Conservation (phyloP, 1,140 invertebrate genomes). For the Drosophila watanabei region DNA sequence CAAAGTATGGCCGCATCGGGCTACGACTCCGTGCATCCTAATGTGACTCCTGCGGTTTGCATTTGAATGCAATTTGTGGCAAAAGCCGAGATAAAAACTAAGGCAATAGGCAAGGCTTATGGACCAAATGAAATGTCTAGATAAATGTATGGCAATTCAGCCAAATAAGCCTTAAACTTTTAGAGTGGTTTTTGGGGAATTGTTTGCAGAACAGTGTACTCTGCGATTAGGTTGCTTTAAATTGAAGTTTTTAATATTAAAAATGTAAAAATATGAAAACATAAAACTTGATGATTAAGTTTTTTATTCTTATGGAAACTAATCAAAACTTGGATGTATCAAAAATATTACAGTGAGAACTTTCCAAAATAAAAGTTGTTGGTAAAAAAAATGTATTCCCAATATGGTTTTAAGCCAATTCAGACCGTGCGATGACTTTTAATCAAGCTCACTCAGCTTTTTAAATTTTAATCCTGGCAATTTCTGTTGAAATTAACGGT, state of each 20-base stretch:
- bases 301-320: background rate
- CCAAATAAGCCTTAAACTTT: conserved; percentile 30
- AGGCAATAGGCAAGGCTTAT: conserved; percentile 61
- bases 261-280: background rate
- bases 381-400: background rate
- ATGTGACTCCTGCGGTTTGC: conserved; percentile 74
- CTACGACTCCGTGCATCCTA: conserved; percentile 62
- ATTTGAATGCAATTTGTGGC: conserved; percentile 78
- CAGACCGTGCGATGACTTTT: background rate
- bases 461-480: conserved; percentile 1
- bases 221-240: background rate
- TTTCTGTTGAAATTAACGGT: conserved; percentile 9
- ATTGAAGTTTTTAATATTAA: background rate
- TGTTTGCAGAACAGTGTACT: background rate
- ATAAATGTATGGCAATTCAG: conserved; percentile 26
- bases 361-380: background rate
- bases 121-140: conserved; percentile 43
- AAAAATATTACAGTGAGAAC: background rate
- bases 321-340: background rate
- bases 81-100: conserved; percentile 70
- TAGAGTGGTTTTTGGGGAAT: background rate
- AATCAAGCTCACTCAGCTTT: background rate
- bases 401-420: background rate
- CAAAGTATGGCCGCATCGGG: conserved; percentile 68
- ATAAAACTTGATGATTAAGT: background rate